Percentiles rank a stretch among this genome's conserved stretches.
Conservation (phyloP, 1,140 invertebrate species). For the Gonatopus flavifemur region DNA sequence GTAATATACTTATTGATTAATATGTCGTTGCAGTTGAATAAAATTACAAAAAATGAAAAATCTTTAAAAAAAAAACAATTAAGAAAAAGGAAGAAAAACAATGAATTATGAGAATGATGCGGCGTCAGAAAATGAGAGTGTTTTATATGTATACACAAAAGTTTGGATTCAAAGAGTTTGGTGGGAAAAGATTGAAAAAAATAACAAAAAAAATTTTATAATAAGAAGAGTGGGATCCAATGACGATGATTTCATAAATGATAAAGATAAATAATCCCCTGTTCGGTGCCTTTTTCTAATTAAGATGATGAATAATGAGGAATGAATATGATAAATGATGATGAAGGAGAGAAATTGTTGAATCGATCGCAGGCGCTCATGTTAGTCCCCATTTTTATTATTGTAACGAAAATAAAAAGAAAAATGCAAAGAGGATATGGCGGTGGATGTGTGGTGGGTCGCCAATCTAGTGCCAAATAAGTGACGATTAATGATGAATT, state of each 20-base stretch:
- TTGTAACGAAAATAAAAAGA: constrained; percentile 7
- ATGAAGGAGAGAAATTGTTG: constrained; percentile 40
- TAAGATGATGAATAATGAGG: too few relatives aligned
- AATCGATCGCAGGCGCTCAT: constrained; percentile 33
- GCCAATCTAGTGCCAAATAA: constrained; percentile 56
- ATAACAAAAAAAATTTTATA: too few relatives aligned
- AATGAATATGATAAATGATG: constrained; percentile 42
- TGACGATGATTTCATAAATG: constrained; percentile 20
- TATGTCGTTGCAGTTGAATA: constrained; percentile 54
- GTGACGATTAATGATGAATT: constrained; percentile 23
- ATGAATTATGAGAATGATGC: constrained; percentile 34
- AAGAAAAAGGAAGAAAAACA: constrained; percentile 5
- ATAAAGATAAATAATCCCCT: constrained; percentile 46
- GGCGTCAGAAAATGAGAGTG: constrained; percentile 43
- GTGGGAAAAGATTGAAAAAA: too few relatives aligned
- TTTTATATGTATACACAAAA: too few relatives aligned
- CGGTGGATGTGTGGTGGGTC: constrained; percentile 23
- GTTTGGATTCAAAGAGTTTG: too few relatives aligned
- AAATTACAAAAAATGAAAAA: constrained; percentile 33
- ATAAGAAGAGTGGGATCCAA: constrained; percentile 37
- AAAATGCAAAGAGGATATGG: constrained; percentile 17
- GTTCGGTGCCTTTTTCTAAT: constrained; percentile 59
- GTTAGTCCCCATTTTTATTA: constrained; percentile 18
- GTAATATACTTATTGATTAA: constrained; percentile 56
- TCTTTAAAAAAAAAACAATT: constrained; percentile 8